phyloP scores from a whole-genome alignment of 2,113 vertebrate genomes.

The Setophaga petechia region DNA sequence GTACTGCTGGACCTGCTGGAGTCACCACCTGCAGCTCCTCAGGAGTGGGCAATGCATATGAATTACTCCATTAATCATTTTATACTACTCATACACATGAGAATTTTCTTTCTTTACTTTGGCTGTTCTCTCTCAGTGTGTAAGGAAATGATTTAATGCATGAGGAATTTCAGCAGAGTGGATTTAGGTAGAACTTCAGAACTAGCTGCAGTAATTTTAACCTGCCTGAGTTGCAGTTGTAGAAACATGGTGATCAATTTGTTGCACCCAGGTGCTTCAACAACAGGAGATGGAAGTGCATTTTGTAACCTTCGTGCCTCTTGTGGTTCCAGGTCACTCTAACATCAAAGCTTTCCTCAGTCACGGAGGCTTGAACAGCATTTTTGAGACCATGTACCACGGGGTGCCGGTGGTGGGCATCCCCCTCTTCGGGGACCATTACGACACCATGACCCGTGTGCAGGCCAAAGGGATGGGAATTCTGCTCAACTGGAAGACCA shows the following conservation, averaged over 20 bases:
- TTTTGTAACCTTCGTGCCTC: neutral
- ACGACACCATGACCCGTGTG: constrained; percentile 97
- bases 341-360: constrained; percentile 93
- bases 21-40: neutral
- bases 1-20: neutral
- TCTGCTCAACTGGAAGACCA: constrained; percentile 91
- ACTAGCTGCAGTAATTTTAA: neutral
- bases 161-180: neutral
- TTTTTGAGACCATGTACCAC: constrained; percentile 98
- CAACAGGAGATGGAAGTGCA: neutral
- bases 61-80: neutral
- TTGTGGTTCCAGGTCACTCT: constrained; percentile 81
- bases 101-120: neutral
- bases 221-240: neutral
- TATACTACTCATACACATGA: accelerated
- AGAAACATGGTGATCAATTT: neutral
- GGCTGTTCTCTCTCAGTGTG: neutral
- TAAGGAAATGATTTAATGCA: neutral
- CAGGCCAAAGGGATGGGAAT: constrained; percentile 98
- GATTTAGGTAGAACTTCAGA: neutral
- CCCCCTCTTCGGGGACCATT: constrained; percentile 97
- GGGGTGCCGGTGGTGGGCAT: constrained; percentile 96
- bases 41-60: neutral
- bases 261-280: neutral
- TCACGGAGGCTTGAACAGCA: constrained; percentile 96